Base-by-base conservation (phyloP, 2,797 vertebrate species). In the Chelon labrosus region DNA sequence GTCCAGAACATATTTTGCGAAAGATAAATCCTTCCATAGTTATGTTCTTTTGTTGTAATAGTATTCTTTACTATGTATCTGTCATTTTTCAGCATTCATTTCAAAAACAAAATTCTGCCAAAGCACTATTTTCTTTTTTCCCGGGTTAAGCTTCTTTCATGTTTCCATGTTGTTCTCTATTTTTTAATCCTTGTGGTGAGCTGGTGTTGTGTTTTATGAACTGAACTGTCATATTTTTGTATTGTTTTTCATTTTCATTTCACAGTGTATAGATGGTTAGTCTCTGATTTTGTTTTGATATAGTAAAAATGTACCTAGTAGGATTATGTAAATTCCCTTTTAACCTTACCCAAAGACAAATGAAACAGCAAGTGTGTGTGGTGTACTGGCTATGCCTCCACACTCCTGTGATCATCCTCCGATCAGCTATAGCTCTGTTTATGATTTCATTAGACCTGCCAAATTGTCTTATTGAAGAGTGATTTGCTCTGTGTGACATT, bases 321-420 rank as follows among this genome's bases (percentile, higher is more conserved):
- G 55, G 63, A 31, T 80, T 56, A 53, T 74, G 42, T 37, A 1
- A 46, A 17, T 20, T 69, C 11, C 47, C 31, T 31, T 69, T 73
- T 54, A 55, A 41, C 35, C 50, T 47, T 56, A 72, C 3, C 27
- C 14, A 51, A 63, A 44, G 58, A 39, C 46, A 38, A 79, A 72
- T 53, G 25, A 70, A 47, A 65, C 47, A 25, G 39, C 50, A 62
- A 31, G 5, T 41, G 37, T 22, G 35, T 42, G 22, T 57, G 69
- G 80, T 87, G 54, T 88, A 88, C 85, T 85, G 88, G 82, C 85
- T 84, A 88, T 71, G 44, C 85, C 63, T 13, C 63, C 57, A 46
- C 83, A 68, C 56, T 74, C 17, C 14, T 77, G 64, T 80, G 75
- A 77, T 82, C 56, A 76, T 79, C 82, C 49, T 71, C 63, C 42